Base-by-base conservation (phyloP, 2,888 invertebrate species). In the Dasysyrphus tricinctus region DNA sequence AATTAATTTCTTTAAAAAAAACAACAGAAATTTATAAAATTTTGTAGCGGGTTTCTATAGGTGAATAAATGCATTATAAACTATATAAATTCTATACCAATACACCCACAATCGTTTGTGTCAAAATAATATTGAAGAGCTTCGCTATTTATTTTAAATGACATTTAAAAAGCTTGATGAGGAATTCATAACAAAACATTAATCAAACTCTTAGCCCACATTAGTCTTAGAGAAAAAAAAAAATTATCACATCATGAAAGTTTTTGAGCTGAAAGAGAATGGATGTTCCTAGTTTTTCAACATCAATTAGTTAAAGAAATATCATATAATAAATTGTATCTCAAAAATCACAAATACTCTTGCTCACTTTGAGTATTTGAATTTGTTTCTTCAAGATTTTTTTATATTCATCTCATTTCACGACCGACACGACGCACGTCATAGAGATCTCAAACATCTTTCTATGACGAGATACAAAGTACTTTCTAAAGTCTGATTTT, bases 61-160 rank as follows among this genome's bases (percentile, higher is more conserved):
- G 7, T n/a, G 7, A 12, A n/a, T n/a, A 44, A 44, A 51, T 51
- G 49, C 49, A 51, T 14, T 51, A 0, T 5, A 12, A 14, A 51
- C 24, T 24, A 14, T 24, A 51, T 44, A 44, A 44, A 57, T 51
- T 42, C 19, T 39, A n/a, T n/a, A 34, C 14, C 7, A 32, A 59
- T n/a, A 67, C 44, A 47, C 34, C 34, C 67, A 57, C 44, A 61
- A 59, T 61, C 51, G 59, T 8, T 19, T 29, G 11, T 75, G 78
- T 44, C 63, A 65, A 67, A 78, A 59, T 65, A 65, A 32, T 72
- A 70, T 75, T 49, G 42, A 78, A 79, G 49, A 70, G 44, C 47
- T 82, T 82, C 57, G 78, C 65, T 75, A 72, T 86, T 74, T 86
- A 79, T 82, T 78, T 82, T 61, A 82, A 82, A 79, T 63, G 69